Percentiles rank a stretch among this genome's conserved stretches.
Conservation (phyloP, 2,113 vertebrate genomes). For the Oenanthe melanoleuca region DNA sequence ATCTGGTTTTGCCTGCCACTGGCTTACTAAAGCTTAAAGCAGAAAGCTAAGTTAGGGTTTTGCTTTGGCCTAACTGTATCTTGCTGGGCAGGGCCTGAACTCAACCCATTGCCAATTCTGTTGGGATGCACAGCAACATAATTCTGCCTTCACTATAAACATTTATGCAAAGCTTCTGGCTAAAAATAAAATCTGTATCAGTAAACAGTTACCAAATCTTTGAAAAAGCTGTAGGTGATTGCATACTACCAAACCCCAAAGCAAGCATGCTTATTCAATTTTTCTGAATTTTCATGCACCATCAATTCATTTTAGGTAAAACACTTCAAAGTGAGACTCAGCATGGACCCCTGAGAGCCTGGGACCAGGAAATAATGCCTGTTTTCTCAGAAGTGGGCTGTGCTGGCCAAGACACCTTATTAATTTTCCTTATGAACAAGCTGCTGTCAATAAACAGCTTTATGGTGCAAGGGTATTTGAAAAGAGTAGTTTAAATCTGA, state of each 20-base stretch:
- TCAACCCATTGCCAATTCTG: background rate
- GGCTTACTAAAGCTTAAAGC: conserved; percentile 68
- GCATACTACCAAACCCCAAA: background rate
- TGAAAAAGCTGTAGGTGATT: background rate
- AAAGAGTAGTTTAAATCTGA: background rate
- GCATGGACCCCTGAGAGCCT: background rate
- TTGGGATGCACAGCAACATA: background rate
- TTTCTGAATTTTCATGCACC: background rate
- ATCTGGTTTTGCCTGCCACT: conserved; percentile 51
- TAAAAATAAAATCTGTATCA: background rate
- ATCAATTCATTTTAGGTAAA: background rate
- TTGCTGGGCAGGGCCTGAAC: background rate
- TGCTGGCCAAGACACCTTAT: background rate
- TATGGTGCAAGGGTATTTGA: background rate
- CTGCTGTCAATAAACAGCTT: background rate
- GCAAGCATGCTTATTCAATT: background rate
- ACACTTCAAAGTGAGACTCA: background rate
- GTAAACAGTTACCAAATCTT: background rate
- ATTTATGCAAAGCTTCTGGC: background rate
- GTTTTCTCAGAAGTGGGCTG: background rate
- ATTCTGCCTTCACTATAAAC: background rate
- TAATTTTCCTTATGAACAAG: background rate
- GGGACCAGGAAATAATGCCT: background rate
- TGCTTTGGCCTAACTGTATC: background rate
- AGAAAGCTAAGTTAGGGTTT: conserved; percentile 30